phyloP scores from a whole-genome alignment of 2,888 invertebrate species.

The Leptopilina syphax region DNA sequence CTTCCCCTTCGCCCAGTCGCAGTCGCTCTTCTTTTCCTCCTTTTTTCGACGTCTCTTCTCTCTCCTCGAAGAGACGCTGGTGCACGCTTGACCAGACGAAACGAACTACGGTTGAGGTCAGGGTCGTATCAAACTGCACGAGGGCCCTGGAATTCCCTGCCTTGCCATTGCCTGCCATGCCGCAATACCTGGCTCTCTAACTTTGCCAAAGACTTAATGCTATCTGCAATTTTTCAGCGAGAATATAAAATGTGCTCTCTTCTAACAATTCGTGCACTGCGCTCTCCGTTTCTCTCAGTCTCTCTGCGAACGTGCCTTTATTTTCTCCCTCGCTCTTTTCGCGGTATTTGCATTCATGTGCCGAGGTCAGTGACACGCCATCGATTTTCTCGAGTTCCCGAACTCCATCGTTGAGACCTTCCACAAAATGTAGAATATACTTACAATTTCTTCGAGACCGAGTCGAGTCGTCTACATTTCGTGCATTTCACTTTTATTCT shows the following conservation, averaged over 20 bases:
- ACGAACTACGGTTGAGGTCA: slow-evolving; percentile 67
- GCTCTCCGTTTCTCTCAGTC: slow-evolving; percentile 16
- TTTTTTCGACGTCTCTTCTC: slow-evolving; percentile 43
- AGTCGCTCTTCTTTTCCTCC: slow-evolving; percentile 47
- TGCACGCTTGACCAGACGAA: slow-evolving; percentile 69
- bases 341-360: slow-evolving; percentile 35
- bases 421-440: slow-evolving; percentile 25
- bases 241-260: slow-evolving; percentile 25
- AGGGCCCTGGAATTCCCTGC: slow-evolving; percentile 21
- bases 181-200: slow-evolving; percentile 11
- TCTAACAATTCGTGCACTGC: slow-evolving; percentile 9
- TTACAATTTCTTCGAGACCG: slow-evolving; percentile 22
- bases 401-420: slow-evolving; percentile 36
- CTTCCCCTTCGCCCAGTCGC: slow-evolving; percentile 41
- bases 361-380: slow-evolving; percentile 39
- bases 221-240: slow-evolving; percentile 33
- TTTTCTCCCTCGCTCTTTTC: slow-evolving; percentile 36
- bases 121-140: slow-evolving; percentile 56
- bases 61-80: slow-evolving; percentile 57
- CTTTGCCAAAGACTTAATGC: neutral
- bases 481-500: neutral
- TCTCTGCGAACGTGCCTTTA: slow-evolving; percentile 25
- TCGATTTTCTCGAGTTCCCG: slow-evolving; percentile 40
- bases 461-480: neutral
- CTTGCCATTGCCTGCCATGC: too few relatives aligned